Base-by-base conservation (phyloP, 2,113 vertebrate genomes). In the Grallaria varia region DNA sequence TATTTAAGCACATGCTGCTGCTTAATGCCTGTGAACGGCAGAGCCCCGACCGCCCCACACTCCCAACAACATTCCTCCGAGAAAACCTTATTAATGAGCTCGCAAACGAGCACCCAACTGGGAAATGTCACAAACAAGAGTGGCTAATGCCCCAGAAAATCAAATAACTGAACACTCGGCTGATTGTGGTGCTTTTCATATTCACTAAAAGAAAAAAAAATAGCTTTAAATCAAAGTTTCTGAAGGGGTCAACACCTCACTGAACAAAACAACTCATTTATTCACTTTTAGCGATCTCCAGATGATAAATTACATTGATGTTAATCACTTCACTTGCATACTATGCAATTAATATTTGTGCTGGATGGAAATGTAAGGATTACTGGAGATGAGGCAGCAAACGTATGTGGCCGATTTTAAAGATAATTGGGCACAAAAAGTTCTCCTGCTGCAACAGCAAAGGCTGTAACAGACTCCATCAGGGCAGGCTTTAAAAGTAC, bases 71-170 rank as follows among this genome's bases (percentile, higher is more conserved):
- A 18, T 76, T 97, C 97, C 97, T 98, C 86, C 3, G 63, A 98
- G 97, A 97, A 98, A 98, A 96, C 93, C 97, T 97, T 97, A 97
- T 97, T 98, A 98, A 98, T 93, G 98, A 98, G 97, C 98, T 98
- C 95, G 96, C 97, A 98, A 98, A 98, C 86, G 90, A 98, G 98
- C 97, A 97, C 97, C 97, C 98, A 97, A 97, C 97, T 98, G 98
- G 98, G 98, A 97, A 98, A 98, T 97, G 98, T 97, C 98, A 98
- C 97, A 97, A 98, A 98, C 97, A 97, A 98, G 97, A 98, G 97
- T 17, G 93, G 97, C 97, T 98, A 98, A 98, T 98, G 97, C 98
- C 97, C 98, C 98, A 98, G 97, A 98, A 98, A 98, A 98, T 98
- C 98, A 98, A 98, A 97, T 98, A 97, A 98, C 97, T 91, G 86